Percentiles rank a stretch among this genome's conserved stretches.
Conservation (phyloP, 2,888 invertebrate species). For the Zhengitettix transpicula region DNA sequence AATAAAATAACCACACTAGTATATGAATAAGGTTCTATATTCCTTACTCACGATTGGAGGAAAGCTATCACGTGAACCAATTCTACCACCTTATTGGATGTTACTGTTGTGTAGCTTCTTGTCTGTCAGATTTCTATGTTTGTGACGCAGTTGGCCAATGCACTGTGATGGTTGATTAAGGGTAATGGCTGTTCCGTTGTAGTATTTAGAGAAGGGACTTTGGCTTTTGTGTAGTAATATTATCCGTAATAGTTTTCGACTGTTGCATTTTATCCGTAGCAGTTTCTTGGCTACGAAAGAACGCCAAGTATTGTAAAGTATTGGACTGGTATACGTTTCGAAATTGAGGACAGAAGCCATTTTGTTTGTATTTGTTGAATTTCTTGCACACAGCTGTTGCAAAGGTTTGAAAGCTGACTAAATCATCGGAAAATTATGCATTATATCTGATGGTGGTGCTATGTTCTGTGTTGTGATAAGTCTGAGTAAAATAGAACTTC, state of each 20-base stretch:
- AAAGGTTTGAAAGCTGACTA: not conserved
- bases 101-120: not conserved
- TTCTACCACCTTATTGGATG: slow-evolving; percentile 5
- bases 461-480: too few species aligned
- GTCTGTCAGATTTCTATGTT: not conserved
- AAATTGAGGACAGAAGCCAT: slow-evolving; percentile 6
- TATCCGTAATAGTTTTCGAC: too few species aligned
- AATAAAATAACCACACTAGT: too few species aligned
- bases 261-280: too few species aligned
- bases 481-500: too few species aligned
- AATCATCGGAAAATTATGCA: not conserved
- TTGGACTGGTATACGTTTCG: not conserved
- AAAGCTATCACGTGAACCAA: slow-evolving; percentile 5
- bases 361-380: slow-evolving; percentile 7
- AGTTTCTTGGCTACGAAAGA: too few species aligned
- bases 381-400: slow-evolving; percentile 9
- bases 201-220: too few species aligned
- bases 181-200: too few species aligned
- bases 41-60: slow-evolving; percentile 1
- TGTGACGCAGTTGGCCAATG: slow-evolving; percentile 6
- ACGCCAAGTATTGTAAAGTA: too few species aligned
- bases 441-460: not conserved
- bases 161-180: not conserved
- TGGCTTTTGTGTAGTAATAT: too few species aligned
- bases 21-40: too few species aligned